Evolutionary conservation across 2,113 vertebrate species (phyloP).

Genomic region (Zosterops lateralis): DNA sequence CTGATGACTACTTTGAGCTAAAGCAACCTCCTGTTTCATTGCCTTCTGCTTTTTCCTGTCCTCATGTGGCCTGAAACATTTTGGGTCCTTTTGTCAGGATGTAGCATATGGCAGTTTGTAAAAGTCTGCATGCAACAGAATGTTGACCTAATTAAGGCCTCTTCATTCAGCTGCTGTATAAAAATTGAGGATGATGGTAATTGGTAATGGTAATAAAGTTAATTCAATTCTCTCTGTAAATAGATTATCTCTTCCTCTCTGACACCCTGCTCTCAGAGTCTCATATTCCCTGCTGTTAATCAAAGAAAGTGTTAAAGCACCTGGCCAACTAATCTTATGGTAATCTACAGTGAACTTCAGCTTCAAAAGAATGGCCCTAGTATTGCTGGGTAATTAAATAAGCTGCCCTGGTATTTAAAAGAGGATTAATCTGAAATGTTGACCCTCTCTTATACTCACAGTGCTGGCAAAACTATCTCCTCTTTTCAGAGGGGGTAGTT

Average conservation of each 20-base stretch:
- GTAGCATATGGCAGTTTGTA: background rate
- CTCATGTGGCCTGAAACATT: background rate
- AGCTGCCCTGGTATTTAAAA: background rate
- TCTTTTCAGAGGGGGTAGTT: background rate
- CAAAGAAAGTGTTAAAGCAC: background rate
- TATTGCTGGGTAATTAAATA: background rate
- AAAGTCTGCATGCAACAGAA: background rate
- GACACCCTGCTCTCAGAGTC: background rate
- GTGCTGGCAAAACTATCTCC: background rate
- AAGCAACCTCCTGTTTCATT: background rate
- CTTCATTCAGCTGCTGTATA: background rate
- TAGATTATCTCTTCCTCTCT: background rate
- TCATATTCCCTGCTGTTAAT: background rate
- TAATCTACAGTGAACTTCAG: background rate
- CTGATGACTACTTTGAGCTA: background rate
- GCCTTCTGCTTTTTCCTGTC: background rate
- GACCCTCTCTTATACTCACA: background rate
- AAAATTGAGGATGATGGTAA: background rate
- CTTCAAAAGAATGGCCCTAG: background rate
- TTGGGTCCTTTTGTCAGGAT: background rate
- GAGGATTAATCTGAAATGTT: background rate
- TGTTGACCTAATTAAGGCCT: background rate
- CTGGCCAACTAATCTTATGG: background rate
- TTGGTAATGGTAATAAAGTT: conserved; percentile 6
- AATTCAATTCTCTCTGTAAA: background rate